Percentiles rank a stretch among this genome's conserved stretches.
These are phyloP conservation scores for Anoncus sp. DNA, from an alignment of 2,888 invertebrate species.

Conservation along the genomic window DNA sequence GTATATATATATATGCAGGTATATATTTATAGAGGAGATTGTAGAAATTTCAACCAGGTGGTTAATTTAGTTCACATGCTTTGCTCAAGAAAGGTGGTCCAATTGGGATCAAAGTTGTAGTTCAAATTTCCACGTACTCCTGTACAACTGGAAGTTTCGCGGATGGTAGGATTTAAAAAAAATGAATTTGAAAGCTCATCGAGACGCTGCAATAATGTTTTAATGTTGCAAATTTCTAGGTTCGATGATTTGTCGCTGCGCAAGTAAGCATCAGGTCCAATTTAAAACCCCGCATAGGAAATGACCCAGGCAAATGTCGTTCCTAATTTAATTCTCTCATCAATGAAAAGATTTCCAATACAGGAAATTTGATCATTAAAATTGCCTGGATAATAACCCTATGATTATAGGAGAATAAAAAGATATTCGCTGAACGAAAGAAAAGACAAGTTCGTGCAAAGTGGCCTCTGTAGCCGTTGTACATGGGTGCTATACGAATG, in stretches of 20 bases:
- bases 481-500: slow-evolving; percentile 34
- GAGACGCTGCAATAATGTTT: not conserved
- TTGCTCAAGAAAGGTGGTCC: too few species aligned
- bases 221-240: not conserved
- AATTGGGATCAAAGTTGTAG: too few species aligned
- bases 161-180: not conserved
- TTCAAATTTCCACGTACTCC: too few species aligned
- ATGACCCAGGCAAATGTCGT: not conserved
- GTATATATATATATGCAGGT: not conserved
- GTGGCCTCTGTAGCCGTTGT: slow-evolving; percentile 25
- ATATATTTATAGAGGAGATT: not conserved
- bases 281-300: not conserved
- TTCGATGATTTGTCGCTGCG: not conserved
- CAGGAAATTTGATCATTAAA: not conserved
- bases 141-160: not conserved
- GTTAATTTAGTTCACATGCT: too few species aligned
- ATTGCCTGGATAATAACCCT: not conserved
- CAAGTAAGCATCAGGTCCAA: not conserved
- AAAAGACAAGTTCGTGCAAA: slow-evolving; percentile 36
- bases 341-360: not conserved
- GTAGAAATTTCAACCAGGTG: too few species aligned
- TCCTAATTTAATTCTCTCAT: not conserved
- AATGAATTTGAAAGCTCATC: not conserved
- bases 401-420: not conserved
- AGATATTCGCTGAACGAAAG: slow-evolving; percentile 5